A percentile compares a stretch with the other conserved stretches of the same genome.
Evolutionary conservation across 1,140 invertebrate genomes (phyloP).

Genomic region (Araneus ventricosus): DNA sequence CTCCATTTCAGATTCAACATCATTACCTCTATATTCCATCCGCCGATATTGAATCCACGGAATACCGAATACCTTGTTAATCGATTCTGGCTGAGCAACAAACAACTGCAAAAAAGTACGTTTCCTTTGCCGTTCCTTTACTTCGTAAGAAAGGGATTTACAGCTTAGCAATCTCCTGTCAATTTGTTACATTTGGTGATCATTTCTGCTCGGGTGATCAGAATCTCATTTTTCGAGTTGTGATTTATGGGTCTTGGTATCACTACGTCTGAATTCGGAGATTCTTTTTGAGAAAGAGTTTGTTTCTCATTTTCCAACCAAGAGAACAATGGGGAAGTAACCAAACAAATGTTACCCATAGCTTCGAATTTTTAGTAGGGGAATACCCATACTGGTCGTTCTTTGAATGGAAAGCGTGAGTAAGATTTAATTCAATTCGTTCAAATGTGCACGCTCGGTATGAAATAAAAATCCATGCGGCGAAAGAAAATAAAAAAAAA

Average conservation of each 20-base stretch:
- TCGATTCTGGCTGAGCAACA: slow-evolving; percentile 33
- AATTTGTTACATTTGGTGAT: slow-evolving; percentile 61
- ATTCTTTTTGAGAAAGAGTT: neutral
- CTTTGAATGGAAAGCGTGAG: neutral
- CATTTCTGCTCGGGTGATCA: slow-evolving; percentile 41
- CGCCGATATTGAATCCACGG: slow-evolving; percentile 27
- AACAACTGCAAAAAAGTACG: neutral
- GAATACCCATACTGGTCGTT: neutral
- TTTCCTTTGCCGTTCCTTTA: neutral
- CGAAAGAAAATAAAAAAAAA: neutral
- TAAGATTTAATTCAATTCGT: slow-evolving; percentile 32
- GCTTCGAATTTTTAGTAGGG: neutral
- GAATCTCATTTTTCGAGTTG: slow-evolving; percentile 52
- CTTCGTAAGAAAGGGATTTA: slow-evolving; percentile 25
- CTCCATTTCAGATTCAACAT: slow-evolving; percentile 21
- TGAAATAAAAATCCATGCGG: neutral
- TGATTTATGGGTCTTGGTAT: slow-evolving; percentile 48
- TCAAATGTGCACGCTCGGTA: neutral
- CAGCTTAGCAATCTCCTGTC: slow-evolving; percentile 40
- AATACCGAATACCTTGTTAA: slow-evolving; percentile 30
- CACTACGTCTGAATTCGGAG: slow-evolving; percentile 1
- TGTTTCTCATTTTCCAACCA: neutral
- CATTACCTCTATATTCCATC: slow-evolving; percentile 25
- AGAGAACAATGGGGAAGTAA: neutral
- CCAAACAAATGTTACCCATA: neutral